These are phyloP conservation scores for Cyanoramphus novaezelandiae DNA, from an alignment of 2,113 vertebrate species.

Conservation along the genomic window DNA sequence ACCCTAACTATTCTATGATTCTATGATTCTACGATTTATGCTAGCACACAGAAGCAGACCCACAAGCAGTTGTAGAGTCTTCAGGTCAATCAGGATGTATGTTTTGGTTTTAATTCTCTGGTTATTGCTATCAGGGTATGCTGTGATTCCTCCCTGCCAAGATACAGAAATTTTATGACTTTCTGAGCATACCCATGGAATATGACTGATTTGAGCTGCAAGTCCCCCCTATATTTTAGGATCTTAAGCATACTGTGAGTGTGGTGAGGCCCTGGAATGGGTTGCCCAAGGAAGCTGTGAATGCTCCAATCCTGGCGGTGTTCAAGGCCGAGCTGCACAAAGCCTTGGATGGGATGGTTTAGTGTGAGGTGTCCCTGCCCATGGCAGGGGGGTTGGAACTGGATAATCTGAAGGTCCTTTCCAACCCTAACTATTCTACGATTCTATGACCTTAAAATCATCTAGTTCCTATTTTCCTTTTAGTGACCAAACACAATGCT, in stretches of 20 bases:
- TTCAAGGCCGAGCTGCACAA: no score
- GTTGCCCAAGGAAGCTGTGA: no score
- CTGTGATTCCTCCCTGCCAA: not conserved
- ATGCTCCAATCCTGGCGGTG: no score
- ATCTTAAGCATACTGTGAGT: not conserved
- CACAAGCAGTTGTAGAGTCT: accelerated
- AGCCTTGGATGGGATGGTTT: no score
- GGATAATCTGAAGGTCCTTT: no score
- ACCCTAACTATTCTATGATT: no score
- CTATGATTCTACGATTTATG: not conserved
- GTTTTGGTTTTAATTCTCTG: not conserved
- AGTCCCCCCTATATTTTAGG: not conserved
- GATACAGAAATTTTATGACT: not conserved
- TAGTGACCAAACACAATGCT: not conserved
- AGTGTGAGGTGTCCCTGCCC: no score
- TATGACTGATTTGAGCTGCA: not conserved
- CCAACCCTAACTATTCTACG: no score
- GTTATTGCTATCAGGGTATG: not conserved
- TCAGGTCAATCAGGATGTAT: not conserved
- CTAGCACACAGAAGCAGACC: not conserved
- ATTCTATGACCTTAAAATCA: not conserved
- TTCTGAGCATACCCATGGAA: not conserved
- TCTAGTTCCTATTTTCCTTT: not conserved
- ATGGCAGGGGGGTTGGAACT: no score
- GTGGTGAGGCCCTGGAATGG: no score